These are phyloP conservation scores for Motacilla alba DNA, from an alignment of 2,113 vertebrate species.

Conservation along the genomic window DNA sequence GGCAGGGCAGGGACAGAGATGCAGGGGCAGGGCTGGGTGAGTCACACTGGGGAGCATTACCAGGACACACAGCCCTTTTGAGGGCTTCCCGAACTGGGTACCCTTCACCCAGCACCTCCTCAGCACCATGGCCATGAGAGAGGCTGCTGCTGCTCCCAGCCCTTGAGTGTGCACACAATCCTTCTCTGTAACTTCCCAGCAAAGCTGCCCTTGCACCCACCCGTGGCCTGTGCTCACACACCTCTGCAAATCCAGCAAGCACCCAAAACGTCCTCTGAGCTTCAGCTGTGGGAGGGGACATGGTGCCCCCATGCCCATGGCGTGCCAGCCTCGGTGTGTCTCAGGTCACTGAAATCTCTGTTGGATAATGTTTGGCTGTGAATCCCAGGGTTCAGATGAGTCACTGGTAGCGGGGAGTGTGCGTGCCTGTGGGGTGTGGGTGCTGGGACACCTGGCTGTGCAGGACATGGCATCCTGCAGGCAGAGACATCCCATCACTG, in stretches of 20 bases:
- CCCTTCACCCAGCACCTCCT: background rate
- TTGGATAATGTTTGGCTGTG: background rate
- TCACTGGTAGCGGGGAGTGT: accelerated
- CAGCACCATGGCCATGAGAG: accelerated
- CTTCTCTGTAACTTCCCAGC: background rate
- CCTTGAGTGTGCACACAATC: background rate
- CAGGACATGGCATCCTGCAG: background rate
- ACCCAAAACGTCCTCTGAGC: background rate
- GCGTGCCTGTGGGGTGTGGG: accelerated
- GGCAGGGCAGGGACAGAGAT: background rate
- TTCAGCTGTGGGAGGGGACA: background rate
- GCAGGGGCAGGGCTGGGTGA: background rate
- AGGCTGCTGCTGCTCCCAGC: background rate
- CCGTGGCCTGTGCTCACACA: accelerated
- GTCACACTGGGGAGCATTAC: accelerated
- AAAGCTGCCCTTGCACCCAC: background rate
- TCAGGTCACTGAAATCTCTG: accelerated
- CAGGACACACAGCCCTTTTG: background rate
- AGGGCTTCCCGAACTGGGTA: accelerated
- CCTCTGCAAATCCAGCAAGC: background rate
- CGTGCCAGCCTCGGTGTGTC: accelerated
- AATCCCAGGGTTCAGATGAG: background rate
- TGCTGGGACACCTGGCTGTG: background rate
- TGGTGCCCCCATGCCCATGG: accelerated
- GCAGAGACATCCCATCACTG: accelerated